phyloP scores from a whole-genome alignment of 2,797 vertebrate species.

The Microtus obscurus region DNA sequence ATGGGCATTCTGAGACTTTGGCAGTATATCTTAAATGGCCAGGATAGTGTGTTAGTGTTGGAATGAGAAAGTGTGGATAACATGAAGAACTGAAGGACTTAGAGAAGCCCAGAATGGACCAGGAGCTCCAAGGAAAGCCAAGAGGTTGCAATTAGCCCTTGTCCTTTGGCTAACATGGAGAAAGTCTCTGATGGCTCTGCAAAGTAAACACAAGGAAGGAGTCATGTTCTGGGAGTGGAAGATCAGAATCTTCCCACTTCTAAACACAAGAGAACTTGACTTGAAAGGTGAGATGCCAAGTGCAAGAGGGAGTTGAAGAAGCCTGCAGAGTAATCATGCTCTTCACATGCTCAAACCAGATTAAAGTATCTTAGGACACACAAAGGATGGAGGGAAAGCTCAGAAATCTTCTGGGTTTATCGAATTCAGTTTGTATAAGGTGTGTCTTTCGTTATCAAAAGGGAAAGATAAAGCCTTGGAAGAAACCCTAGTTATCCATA shows the following conservation, averaged over 20 bases:
- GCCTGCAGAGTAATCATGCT: rapidly evolving
- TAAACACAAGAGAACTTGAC: background rate
- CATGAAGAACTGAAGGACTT: background rate
- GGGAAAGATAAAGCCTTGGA: background rate
- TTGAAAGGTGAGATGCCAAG: background rate
- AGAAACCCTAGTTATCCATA: background rate
- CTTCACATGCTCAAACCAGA: background rate
- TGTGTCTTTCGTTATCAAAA: background rate
- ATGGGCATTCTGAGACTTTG: background rate
- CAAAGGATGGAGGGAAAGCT: background rate
- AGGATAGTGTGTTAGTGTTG: background rate
- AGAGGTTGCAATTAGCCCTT: background rate
- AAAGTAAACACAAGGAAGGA: too few relatives aligned
- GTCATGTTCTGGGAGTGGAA: too few relatives aligned
- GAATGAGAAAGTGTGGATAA: too few relatives aligned
- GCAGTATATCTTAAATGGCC: background rate
- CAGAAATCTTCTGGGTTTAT: background rate
- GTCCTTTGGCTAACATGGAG: background rate
- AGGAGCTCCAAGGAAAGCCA: background rate
- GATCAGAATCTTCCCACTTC: background rate
- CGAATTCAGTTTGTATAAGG: background rate
- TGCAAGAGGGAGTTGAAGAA: too few relatives aligned
- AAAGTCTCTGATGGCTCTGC: background rate
- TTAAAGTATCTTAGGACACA: too few relatives aligned
- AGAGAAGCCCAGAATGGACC: background rate